These are phyloP conservation scores for Chaunax sp. DNA, from an alignment of 2,797 vertebrate species.

Conservation along the genomic window DNA sequence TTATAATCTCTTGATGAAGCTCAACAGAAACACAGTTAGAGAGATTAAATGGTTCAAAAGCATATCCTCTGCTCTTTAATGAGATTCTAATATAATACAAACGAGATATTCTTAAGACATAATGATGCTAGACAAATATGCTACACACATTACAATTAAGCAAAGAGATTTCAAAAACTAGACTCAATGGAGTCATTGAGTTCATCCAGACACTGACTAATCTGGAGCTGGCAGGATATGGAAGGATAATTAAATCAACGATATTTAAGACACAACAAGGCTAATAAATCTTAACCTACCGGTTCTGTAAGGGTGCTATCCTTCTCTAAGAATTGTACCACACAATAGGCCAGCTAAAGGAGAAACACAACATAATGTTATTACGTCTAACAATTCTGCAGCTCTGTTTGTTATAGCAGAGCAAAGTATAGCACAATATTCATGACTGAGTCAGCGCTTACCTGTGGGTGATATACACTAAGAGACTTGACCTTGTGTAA, in stretches of 20 bases:
- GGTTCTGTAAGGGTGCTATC: conserved; percentile 99
- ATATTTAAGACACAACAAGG: conserved; percentile 2
- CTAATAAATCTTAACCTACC: conserved; percentile 79
- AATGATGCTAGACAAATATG: background rate
- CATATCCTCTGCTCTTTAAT: background rate
- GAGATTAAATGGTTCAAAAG: background rate
- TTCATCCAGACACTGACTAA: background rate
- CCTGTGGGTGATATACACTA: conserved; percentile 99
- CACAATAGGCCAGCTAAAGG: conserved; percentile 96
- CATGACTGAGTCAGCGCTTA: conserved; percentile 54
- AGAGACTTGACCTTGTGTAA: conserved; percentile 99
- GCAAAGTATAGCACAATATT: background rate
- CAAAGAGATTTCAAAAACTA: too few species aligned
- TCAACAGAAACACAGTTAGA: background rate
- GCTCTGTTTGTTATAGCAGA: background rate
- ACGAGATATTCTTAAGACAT: background rate
- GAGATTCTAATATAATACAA: background rate
- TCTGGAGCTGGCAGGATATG: conserved; percentile 8
- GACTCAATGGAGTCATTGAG: background rate
- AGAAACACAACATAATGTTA: background rate
- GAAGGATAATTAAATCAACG: conserved; percentile 2
- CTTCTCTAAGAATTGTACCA: conserved; percentile 98
- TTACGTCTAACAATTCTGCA: background rate
- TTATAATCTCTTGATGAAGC: background rate
- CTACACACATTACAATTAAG: background rate